phyloP scores from a whole-genome alignment of 1,140 invertebrate genomes.

The Bathynomus jamesi region DNA sequence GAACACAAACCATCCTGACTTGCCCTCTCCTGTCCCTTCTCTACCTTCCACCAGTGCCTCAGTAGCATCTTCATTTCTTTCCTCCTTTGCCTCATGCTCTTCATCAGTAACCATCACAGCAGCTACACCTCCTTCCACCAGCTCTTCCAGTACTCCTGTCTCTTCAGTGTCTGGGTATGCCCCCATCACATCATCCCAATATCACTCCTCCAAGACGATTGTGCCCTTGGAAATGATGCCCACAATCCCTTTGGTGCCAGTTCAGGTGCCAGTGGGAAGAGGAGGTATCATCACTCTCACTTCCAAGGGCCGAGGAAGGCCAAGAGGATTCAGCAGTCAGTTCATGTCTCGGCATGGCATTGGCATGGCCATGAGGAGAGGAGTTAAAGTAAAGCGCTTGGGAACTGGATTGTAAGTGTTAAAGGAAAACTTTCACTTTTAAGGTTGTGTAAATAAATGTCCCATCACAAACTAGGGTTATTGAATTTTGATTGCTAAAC shows the following conservation, averaged over 20 bases:
- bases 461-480: too few species aligned
- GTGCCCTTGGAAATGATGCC: slow-evolving; percentile 34
- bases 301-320: slow-evolving; percentile 15
- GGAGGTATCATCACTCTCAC: slow-evolving; percentile 15
- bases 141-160: too few species aligned
- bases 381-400: slow-evolving; percentile 25
- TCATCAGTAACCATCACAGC: neutral
- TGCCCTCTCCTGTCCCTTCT: too few species aligned
- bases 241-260: slow-evolving; percentile 33
- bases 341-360: neutral
- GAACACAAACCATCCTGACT: too few species aligned
- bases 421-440: too few species aligned
- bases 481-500: too few species aligned
- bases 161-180: neutral
- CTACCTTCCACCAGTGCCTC: too few species aligned
- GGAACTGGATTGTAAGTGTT: slow-evolving; percentile 2
- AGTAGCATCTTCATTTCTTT: neutral
- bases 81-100: neutral
- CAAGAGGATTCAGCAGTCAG: neutral
- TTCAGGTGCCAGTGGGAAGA: slow-evolving; percentile 24
- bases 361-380: slow-evolving; percentile 2
- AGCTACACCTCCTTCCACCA: neutral
- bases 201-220: slow-evolving; percentile 7
- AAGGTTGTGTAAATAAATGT: too few species aligned
- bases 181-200: neutral